Conservation (phyloP, 2,113 vertebrate species). For the Baryphthengus martii region DNA sequence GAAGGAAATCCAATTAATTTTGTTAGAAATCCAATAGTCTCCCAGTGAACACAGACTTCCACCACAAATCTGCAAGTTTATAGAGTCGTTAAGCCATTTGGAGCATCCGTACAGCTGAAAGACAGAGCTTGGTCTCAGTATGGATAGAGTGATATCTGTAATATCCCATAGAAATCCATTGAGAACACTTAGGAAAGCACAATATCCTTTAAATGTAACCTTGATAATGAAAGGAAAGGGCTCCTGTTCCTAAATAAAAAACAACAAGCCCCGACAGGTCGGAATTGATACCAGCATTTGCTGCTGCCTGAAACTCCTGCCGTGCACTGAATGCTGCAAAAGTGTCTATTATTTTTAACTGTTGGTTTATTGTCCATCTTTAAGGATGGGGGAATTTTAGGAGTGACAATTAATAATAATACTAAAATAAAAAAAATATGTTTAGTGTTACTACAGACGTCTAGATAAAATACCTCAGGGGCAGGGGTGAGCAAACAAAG, state of each 20-base stretch:
- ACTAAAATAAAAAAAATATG: neutral
- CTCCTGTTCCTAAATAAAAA: constrained; percentile 56
- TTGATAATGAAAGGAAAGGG: constrained; percentile 57
- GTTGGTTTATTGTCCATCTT: constrained; percentile 21
- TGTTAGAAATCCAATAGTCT: constrained; percentile 44
- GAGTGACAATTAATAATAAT: constrained; percentile 1
- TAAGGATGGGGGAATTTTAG: constrained; percentile 26
- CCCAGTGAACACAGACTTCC: neutral
- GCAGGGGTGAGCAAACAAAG: neutral
- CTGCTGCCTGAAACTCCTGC: constrained; percentile 16
- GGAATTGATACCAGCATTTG: constrained; percentile 22
- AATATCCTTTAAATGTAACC: constrained; percentile 56
- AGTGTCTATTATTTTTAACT: constrained; percentile 45
- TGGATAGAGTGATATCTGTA: constrained; percentile 36
- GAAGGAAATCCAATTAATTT: constrained; percentile 51
- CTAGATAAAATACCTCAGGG: neutral
- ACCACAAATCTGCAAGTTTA: constrained; percentile 53
- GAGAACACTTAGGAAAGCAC: constrained; percentile 45
- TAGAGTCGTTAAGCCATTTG: neutral
- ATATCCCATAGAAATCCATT: constrained; percentile 30
- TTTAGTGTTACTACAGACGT: neutral
- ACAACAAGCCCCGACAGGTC: constrained; percentile 30
- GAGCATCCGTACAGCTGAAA: neutral
- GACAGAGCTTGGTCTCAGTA: neutral
- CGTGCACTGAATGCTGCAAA: constrained; percentile 13